A percentile compares a stretch with the other conserved stretches of the same genome.
These are phyloP conservation scores for Penaeus monodon DNA, from an alignment of 2,888 invertebrate species.

Conservation along the genomic window DNA sequence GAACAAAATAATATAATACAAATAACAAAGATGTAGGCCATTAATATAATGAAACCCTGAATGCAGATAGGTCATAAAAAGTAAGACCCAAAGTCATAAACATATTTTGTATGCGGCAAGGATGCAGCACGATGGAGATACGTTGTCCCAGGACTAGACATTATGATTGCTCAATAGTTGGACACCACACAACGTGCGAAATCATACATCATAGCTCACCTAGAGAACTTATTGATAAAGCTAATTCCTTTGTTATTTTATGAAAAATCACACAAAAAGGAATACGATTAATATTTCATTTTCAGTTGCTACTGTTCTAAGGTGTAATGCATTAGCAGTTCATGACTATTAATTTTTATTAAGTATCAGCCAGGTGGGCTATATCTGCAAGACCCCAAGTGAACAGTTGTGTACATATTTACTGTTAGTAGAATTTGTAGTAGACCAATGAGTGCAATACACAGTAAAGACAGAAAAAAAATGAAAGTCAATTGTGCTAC, in stretches of 20 bases:
- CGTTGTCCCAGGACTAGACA: slow-evolving; percentile 41
- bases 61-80: no score
- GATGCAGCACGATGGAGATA: slow-evolving; percentile 19
- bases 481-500: neutral
- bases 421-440: slow-evolving; percentile 5
- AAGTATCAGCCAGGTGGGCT: no score
- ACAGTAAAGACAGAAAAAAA: neutral
- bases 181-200: slow-evolving; percentile 9
- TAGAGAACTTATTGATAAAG: neutral
- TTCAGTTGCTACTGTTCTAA: no score
- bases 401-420: neutral
- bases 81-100: no score
- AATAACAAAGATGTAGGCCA: neutral
- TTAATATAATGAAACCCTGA: neutral
- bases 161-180: slow-evolving; percentile 25
- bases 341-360: no score
- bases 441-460: neutral
- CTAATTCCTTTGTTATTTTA: neutral
- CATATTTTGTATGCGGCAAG: no score
- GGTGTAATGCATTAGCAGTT: no score
- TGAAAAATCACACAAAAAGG: neutral
- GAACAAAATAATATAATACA: neutral
- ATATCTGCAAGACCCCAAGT: no score
- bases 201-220: slow-evolving; percentile 7
- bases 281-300: no score